These are phyloP conservation scores for Penaeus chinensis DNA, from an alignment of 1,140 invertebrate species.

Conservation along the genomic window DNA sequence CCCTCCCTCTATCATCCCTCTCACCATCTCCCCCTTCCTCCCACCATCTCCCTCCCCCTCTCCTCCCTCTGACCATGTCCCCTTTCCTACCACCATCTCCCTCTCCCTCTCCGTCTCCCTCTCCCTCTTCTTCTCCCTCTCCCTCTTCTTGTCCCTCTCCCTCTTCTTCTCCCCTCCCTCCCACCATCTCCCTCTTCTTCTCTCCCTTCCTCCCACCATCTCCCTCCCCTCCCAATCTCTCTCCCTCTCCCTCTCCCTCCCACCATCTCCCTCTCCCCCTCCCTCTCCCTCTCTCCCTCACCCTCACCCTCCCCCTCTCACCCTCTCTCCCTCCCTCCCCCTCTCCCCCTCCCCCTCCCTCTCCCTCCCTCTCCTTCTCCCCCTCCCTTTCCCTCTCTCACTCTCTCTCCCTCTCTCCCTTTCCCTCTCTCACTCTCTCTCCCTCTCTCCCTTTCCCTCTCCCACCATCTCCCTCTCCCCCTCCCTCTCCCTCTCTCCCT, in stretches of 20 bases:
- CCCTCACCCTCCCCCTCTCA: too few species aligned
- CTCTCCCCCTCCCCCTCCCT: neutral
- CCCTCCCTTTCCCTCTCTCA: neutral
- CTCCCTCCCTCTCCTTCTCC: neutral
- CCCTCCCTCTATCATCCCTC: neutral
- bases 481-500: too few species aligned
- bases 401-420: neutral
- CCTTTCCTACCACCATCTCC: too few species aligned
- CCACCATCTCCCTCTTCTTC: neutral
- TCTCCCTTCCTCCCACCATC: neutral
- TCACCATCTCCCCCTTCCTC: too few species aligned
- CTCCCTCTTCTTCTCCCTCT: neutral
- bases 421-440: neutral
- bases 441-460: neutral
- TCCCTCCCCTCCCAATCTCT: neutral
- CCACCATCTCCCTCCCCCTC: neutral
- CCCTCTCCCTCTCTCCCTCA: too few species aligned
- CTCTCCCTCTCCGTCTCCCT: too few species aligned
- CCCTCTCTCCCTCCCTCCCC: too few species aligned
- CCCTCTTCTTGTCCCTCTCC: neutral
- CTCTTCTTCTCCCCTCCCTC: neutral
- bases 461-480: neutral
- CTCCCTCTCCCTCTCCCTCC: too few species aligned
- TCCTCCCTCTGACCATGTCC: too few species aligned
- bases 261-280: too few species aligned